These are phyloP conservation scores for Eretmocerus hayati DNA, from an alignment of 2,888 invertebrate genomes.

Conservation along the genomic window DNA sequence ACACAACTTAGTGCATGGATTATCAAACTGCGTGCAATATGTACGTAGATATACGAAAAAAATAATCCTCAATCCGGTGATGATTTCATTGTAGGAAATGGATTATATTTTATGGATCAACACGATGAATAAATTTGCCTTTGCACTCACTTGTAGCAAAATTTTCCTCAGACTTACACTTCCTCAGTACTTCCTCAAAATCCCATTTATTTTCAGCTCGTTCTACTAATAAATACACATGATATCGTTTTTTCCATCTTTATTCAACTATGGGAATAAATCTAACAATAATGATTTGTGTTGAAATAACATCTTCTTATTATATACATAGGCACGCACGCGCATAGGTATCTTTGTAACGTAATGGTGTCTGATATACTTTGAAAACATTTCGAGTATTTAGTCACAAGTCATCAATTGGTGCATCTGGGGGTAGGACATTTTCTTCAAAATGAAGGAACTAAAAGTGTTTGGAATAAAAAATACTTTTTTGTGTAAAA, in stretches of 20 bases:
- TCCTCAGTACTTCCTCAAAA: no score
- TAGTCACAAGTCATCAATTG: no score
- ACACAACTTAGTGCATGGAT: no score
- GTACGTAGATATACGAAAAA: slow-evolving; percentile 16
- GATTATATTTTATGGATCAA: slow-evolving; percentile 19
- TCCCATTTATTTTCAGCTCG: no score
- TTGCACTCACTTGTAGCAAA: slow-evolving; percentile 23
- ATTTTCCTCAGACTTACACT: slow-evolving; percentile 29
- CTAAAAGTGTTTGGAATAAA: slow-evolving; percentile 5
- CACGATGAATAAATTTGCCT: slow-evolving; percentile 17
- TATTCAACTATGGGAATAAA: no score
- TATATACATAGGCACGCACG: slow-evolving; percentile 21
- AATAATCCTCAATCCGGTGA: slow-evolving; percentile 9
- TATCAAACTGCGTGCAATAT: slow-evolving; percentile 16
- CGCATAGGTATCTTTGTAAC: slow-evolving; percentile 5
- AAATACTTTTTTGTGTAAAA: slow-evolving; percentile 16
- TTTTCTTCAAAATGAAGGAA: slow-evolving; percentile 10
- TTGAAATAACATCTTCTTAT: slow-evolving; percentile 18
- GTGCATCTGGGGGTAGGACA: no score
- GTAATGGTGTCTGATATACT: slow-evolving; percentile 7
- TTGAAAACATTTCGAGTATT: slow-evolving; percentile 14
- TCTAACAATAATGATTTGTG: slow-evolving; percentile 18
- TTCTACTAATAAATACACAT: no score
- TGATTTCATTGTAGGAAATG: slow-evolving; percentile 7
- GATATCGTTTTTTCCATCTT: no score